Percentiles rank a stretch among this genome's conserved stretches.
Evolutionary conservation across 2,797 vertebrate genomes (phyloP).

Genomic region (Saxicola maurus): DNA sequence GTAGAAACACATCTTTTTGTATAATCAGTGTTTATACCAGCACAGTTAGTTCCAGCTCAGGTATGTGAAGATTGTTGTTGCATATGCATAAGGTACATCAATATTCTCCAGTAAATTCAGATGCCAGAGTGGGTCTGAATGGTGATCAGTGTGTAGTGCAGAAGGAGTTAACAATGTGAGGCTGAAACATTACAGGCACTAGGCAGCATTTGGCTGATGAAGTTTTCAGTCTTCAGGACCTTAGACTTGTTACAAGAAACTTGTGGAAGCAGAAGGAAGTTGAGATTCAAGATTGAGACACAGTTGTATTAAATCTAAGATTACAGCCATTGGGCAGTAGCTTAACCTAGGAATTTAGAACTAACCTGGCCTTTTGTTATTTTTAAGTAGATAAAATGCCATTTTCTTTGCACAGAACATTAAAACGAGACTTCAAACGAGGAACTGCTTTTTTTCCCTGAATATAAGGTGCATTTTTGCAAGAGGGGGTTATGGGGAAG

Average conservation of each 20-base stretch:
- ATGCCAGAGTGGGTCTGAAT: neutral
- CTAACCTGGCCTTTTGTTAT: neutral
- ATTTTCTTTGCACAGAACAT: neutral
- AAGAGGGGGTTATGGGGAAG: neutral
- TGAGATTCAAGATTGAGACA: neutral
- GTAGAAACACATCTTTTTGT: neutral
- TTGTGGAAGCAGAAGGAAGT: neutral
- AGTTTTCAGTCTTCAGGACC: neutral
- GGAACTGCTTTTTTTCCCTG: neutral
- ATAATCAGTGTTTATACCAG: neutral
- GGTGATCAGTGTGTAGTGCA: rapidly evolving
- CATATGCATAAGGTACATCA: neutral
- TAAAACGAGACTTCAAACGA: neutral
- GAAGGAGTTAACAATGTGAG: neutral
- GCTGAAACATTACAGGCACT: neutral
- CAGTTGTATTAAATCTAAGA: neutral
- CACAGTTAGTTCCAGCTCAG: neutral
- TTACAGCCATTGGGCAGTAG: neutral
- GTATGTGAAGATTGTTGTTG: neutral
- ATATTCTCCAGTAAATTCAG: neutral
- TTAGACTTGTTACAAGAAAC: neutral
- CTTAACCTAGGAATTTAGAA: neutral
- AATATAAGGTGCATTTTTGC: neutral
- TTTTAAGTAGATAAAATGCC: neutral
- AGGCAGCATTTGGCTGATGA: neutral